Conservation (phyloP, 2,797 vertebrate species). For the Lates japonicus region DNA sequence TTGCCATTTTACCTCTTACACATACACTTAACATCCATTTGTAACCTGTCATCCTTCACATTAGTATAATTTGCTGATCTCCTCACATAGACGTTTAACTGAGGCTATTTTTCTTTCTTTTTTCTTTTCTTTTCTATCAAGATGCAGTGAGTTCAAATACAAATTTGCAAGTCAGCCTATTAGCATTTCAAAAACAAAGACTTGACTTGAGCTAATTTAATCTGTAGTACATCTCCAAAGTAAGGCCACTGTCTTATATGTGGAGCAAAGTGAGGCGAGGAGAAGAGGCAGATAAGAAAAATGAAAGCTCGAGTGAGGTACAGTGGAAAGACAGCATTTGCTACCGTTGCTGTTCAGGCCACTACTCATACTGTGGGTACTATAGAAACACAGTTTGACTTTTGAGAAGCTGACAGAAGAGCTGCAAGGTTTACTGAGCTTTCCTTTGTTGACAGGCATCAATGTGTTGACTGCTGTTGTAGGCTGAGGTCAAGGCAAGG, state of each 20-base stretch:
- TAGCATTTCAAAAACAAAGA: constrained; percentile 66
- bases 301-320: constrained; percentile 19
- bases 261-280: constrained; percentile 41
- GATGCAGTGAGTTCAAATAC: constrained; percentile 34
- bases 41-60: constrained; percentile 51
- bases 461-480: constrained; percentile 69
- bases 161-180: constrained; percentile 41
- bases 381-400: too few relatives aligned
- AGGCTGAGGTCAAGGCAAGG: constrained; percentile 77
- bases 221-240: constrained; percentile 56
- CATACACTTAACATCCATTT: constrained; percentile 66
- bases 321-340: constrained; percentile 34
- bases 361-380: constrained; percentile 43
- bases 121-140: too few relatives aligned
- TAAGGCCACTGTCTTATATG: constrained; percentile 37
- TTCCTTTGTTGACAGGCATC: constrained; percentile 72
- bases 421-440: constrained; percentile 67
- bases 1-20: constrained; percentile 62
- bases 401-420: constrained; percentile 66
- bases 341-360: constrained; percentile 31
- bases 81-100: constrained; percentile 38
- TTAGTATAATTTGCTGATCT: constrained; percentile 57
- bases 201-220: constrained; percentile 59
- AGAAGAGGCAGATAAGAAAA: constrained; percentile 24
- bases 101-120: constrained; percentile 37